Base-by-base conservation (phyloP, 2,888 invertebrate species). In the Phaonia tiefii region DNA sequence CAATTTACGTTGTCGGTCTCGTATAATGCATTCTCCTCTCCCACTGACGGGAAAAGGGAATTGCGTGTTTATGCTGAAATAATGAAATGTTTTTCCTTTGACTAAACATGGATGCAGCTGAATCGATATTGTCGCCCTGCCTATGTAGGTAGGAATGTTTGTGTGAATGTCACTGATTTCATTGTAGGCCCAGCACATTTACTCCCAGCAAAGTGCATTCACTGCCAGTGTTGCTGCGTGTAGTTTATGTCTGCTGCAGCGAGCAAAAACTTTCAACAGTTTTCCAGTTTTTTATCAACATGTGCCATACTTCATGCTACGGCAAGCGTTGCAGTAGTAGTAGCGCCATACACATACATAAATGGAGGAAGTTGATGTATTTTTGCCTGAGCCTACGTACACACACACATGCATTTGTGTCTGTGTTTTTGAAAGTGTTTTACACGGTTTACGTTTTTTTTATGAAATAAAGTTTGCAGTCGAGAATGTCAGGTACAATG, bases 391-490 rank as follows among this genome's bases (percentile, higher is more conserved):
- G 31, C n/a, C 31, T 31, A 31, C 31, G 3, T 8, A 31, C 31
- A 31, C 31, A 31, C 31, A 31, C 31, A 31, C 31, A 31, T 31
- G 31, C 8, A 31, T 31, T 31, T 31, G 31, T 44, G 44, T 44
- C 44, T 13, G 44, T 46, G 44, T 46, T 5, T 46, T 25, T 22
- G 54, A 3, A 11, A 8, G 25, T 13, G 25, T 54, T 54, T 72
- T 51, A 42, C 49, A 10, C 15, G 17, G 54, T 39, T 72, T 20
- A 10, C 15, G 17, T 46, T 39, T 72, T 20, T 77, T 72, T 72
- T 75, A 78, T 81, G 67, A 78, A 75, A 78, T 78, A 81, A 78
- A 81, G 75, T 81, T 78, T 78, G 75, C 69, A 58, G 75, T 81
- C 72, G 67, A 69, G 63, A 65, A 75, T 78, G 78, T 75, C 78